Base-by-base conservation (phyloP, 2,113 vertebrate species). In the Nothoprocta perdicaria region DNA sequence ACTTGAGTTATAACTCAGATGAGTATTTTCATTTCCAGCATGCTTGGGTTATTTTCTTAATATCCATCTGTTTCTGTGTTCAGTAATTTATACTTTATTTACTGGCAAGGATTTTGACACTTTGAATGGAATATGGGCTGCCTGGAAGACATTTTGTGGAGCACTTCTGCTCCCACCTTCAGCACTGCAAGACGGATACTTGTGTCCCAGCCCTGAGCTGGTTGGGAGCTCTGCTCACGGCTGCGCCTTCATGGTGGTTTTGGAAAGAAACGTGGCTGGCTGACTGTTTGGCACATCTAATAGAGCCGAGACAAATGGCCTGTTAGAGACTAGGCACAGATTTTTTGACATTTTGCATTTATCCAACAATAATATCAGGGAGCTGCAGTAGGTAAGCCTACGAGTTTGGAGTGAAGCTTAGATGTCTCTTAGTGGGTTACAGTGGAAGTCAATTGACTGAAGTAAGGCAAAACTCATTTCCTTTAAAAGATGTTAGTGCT, bases 11-110 rank as follows among this genome's bases (percentile, higher is more conserved):
- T n/a, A 50, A 67, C 88, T 79, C 10, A 0, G 29, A 78, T 73
- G 62, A 52, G 23, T 83, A 52, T 96, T 84, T 90, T 85, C 21
- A 38, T 75, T 92, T 80, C 16, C 18, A 61, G 43, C n/a, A 14
- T 77, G 87, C 89, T 85, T 94, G 84, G 17, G 62, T 91, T 94
- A 57, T 80, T 92, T 96, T 79, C 38, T 84, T 94, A 95, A 95
- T 92, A 81, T 53, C 92, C 90, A 93, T 93, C 89, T 89, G 52
- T 87, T 93, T 94, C 81, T 80, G 31, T 77, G 68, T 82, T 89
- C 68, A 57, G 38, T 77, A 88, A 87, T 92, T 85, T 81, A 71
- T 90, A 69, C 71, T 91, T 94, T 95, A 79, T 95, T 92, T 96
- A 79, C 53, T 62, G 74, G 73, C 76, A 90, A 5, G 8, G 82